Conservation (phyloP, 2,113 vertebrate genomes). For the Mormyrus iriodes region DNA sequence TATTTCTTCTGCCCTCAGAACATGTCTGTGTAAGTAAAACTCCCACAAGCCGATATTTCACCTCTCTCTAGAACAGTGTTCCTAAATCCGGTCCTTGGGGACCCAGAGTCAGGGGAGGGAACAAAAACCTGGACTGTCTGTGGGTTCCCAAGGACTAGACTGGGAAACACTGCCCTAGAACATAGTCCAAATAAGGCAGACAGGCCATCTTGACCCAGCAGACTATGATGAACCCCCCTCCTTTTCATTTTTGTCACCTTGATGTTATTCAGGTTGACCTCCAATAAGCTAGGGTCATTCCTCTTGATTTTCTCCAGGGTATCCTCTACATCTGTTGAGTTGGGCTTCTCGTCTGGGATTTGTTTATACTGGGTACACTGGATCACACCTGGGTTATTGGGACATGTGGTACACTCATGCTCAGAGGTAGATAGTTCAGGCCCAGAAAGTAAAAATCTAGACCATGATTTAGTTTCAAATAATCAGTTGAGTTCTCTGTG, state of each 20-base stretch:
- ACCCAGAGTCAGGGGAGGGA: no score
- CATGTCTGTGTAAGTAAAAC: no score
- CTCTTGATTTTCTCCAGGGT: slow-evolving; percentile 77
- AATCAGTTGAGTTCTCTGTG: neutral
- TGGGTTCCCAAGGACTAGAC: neutral
- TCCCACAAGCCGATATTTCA: no score
- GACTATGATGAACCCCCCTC: neutral
- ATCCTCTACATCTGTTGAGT: slow-evolving; percentile 87
- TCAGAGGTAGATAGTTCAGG: neutral
- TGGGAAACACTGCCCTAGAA: neutral
- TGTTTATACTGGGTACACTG: slow-evolving; percentile 92
- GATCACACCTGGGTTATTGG: slow-evolving; percentile 76
- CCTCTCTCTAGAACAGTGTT: no score
- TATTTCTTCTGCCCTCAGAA: no score
- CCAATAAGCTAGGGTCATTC: slow-evolving; percentile 83
- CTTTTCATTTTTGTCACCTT: slow-evolving; percentile 58
- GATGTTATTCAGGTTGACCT: slow-evolving; percentile 98
- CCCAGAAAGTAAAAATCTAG: neutral
- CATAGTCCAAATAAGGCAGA: neutral
- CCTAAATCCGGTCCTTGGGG: no score
- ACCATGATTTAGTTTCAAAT: neutral
- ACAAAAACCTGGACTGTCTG: neutral
- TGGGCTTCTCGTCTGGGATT: slow-evolving; percentile 90
- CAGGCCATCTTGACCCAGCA: neutral
- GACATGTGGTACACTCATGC: neutral